These are phyloP conservation scores for Pangasianodon gigas DNA, from an alignment of 2,113 vertebrate genomes.

Conservation along the genomic window DNA sequence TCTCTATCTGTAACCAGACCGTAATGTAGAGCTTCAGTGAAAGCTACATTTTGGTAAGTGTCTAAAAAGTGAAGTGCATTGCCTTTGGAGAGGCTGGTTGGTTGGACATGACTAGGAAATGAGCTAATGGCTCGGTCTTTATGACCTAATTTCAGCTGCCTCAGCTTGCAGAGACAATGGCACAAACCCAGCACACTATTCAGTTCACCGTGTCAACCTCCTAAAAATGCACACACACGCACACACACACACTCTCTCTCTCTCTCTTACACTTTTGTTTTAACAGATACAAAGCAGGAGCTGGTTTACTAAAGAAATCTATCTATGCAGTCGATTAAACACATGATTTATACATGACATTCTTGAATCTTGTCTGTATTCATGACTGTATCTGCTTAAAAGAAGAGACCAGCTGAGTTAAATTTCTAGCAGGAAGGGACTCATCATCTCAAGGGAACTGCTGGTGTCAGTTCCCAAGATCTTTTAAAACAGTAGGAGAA, in stretches of 20 bases:
- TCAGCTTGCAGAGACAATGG: constrained; percentile 48
- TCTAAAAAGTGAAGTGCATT: constrained; percentile 6
- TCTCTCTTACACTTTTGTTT: neutral
- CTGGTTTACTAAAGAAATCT: neutral
- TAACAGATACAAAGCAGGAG: neutral
- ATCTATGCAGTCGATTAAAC: neutral
- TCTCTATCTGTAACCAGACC: neutral
- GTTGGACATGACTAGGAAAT: constrained; percentile 58
- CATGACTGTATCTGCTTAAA: neutral
- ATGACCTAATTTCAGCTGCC: constrained; percentile 68
- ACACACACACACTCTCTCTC: neutral
- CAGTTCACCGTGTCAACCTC: constrained; percentile 8
- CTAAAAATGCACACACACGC: neutral
- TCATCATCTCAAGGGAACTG: neutral
- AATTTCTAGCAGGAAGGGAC: constrained; percentile 5
- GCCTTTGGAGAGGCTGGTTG: constrained; percentile 28
- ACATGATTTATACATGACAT: neutral
- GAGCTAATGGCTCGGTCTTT: constrained; percentile 66
- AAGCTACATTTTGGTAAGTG: neutral
- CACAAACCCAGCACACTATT: constrained; percentile 13
- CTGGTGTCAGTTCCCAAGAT: neutral
- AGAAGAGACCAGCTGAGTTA: neutral
- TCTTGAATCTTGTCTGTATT: neutral
- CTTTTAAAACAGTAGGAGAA: constrained; percentile 26
- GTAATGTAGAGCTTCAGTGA: neutral